Evolutionary conservation across 1,140 invertebrate species (phyloP).

Genomic region (Platyura marginata): DNA sequence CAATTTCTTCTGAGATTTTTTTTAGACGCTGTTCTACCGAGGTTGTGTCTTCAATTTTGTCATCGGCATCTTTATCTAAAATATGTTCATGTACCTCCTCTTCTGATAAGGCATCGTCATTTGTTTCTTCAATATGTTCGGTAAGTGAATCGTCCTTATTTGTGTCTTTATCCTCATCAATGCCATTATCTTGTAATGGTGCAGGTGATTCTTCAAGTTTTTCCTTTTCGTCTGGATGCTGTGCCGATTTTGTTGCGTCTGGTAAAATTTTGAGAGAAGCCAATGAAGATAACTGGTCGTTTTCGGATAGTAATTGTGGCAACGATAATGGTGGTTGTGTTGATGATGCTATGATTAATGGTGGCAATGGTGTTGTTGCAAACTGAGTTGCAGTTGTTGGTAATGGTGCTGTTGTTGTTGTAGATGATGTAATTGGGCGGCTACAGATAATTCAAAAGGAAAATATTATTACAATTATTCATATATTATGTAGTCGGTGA

Average conservation of each 20-base stretch:
- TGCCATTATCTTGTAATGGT: not conserved
- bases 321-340: not conserved
- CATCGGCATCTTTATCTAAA: too few relatives aligned
- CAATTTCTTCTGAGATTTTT: slow-evolving; percentile 22
- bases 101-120: not conserved
- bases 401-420: not conserved
- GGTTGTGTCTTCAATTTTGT: slow-evolving; percentile 12
- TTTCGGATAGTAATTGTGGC: not conserved
- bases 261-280: not conserved
- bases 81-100: not conserved
- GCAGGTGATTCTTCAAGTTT: slow-evolving; percentile 5
- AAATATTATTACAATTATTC: not conserved
- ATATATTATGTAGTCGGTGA: not conserved
- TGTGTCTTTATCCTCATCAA: not conserved
- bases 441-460: not conserved
- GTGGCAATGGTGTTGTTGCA: slow-evolving; percentile 16
- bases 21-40: slow-evolving; percentile 21
- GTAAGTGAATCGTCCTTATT: not conserved
- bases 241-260: not conserved
- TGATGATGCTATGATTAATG: slow-evolving; percentile 1
- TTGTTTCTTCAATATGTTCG: not conserved
- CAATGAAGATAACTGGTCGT: not conserved
- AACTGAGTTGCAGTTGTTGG: not conserved
- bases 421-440: not conserved
- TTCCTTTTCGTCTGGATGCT: too few relatives aligned